Evolutionary conservation across 2,113 vertebrate genomes (phyloP).

Genomic region (Oplegnathus fasciatus): DNA sequence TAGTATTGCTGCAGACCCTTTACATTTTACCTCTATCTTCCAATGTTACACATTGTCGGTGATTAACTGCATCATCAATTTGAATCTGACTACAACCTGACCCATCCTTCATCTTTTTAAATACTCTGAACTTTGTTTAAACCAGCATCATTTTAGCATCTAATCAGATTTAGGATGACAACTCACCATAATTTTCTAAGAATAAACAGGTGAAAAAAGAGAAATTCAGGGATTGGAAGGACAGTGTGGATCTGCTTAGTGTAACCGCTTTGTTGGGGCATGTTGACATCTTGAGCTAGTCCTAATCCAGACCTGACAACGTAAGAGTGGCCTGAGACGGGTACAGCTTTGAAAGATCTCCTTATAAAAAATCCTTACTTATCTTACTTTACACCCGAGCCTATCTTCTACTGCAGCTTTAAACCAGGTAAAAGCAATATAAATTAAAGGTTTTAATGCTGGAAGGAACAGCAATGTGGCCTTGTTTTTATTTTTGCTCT

Average conservation of each 20-base stretch:
- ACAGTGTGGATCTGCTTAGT: neutral
- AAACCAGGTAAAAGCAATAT: neutral
- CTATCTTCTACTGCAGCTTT: slow-evolving; percentile 1
- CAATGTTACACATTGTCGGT: neutral
- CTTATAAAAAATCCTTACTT: neutral
- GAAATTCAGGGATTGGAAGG: neutral
- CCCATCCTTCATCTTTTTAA: neutral
- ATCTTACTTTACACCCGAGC: neutral
- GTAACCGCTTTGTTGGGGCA: neutral
- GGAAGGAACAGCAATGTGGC: neutral
- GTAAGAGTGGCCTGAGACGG: neutral
- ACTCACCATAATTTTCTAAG: neutral
- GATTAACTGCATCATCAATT: neutral
- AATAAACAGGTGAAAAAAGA: neutral
- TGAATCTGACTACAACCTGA: neutral
- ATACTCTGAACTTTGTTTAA: neutral
- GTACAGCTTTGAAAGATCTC: neutral
- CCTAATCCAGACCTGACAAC: slow-evolving; percentile 20
- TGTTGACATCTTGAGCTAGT: neutral
- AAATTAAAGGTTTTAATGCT: neutral
- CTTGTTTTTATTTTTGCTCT: slow-evolving; percentile 28
- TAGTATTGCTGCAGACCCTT: neutral
- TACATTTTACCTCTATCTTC: neutral
- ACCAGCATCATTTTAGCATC: neutral
- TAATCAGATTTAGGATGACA: neutral